Evolutionary conservation across 2,888 invertebrate species (phyloP), one percentile per base, ranked within the genome.

Genomic region (Seladonia tumulorum): DNA sequence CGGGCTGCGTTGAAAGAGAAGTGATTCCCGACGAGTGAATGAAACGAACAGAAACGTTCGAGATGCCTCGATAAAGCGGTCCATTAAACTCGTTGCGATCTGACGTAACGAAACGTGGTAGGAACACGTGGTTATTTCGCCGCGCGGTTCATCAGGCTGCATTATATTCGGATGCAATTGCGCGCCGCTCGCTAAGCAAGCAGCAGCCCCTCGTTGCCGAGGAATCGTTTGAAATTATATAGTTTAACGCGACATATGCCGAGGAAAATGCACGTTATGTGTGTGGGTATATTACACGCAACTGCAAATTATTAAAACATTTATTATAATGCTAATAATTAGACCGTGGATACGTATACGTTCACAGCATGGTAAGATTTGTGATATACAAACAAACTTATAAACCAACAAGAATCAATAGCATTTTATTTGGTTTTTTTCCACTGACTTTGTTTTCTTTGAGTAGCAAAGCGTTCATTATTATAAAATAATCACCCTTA

Each of bases 101-200:
- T 72, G 49, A 49, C 72, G 29, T 25, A 49, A 72, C 47, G 47
- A 47, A 47, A 72, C 45, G 25, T 29, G 45, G 16, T 12, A 18
- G 60, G 35, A 18, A 18, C 25, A 29, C 75, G n/a, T 22, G 57
- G 57, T 57, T 57, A 57, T 3, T 22, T 22, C 68, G 22, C 18
- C 22, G 68, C 39, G 68, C 42, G n/a, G 70, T 70, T 70, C 70
- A 70, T 70, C 70, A 70, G 12, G 70, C 1, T 42, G 42, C 42
- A 70, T 70, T 70, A 42, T 70, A 70, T 42, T 70, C 70, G n/a
- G 2, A 70, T 42, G 39, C 70, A 70, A 70, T 70, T n/a, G 70
- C 39, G 42, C n/a, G 68, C 4, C 22, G 66, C 66, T 14, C 18
- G 18, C 22, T 18, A 7, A 35, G 35, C 39, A 22, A 18, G 39